Base-by-base conservation (phyloP, 2,113 vertebrate genomes). In the Microtus ochrogaster region DNA sequence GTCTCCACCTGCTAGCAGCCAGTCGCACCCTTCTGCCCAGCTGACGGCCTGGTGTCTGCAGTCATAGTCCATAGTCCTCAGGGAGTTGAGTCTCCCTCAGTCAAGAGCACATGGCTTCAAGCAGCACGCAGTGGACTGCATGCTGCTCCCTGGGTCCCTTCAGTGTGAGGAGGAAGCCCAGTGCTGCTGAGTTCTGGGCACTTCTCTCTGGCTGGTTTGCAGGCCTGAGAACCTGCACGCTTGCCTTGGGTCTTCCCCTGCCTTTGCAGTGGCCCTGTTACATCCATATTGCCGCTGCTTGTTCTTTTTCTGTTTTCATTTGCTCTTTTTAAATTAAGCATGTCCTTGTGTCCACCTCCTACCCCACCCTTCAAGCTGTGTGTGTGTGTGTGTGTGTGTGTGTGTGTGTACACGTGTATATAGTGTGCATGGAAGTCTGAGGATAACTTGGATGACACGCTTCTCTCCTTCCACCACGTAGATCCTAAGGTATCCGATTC, bases 111-210 rank as follows among this genome's bases (percentile, higher is more conserved):
- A 16, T 36, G 63, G 55, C 86, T 94, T 74, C 5, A 81, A 47
- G 76, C 30, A 28, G 12, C 52, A 0, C 5, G 0, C 26, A 30
- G 44, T 16, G 30, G 2, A 12, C 1, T n/a, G 30, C 7, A 0
- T 44, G 58, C 79, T 72, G n/a, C 61, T 39, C 13, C 0, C 1
- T 7, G 11, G 5, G 63, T 73, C 63, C 28, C 10, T 84, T 41
- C 76, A 5, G n/a, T 28, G 21, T 30, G 5, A 52, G 84, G 81
- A 95, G n/a, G 33, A 21, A 11, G 30, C 52, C 55, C 3, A 8
- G 47, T 3, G 66, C 52, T 61, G 36, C 19, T 36, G 16, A 0
- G 44, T 17, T 58, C 13, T n/a, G 19, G 33, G 74, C 81, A 49
- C 22, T 12, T 61, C 72, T 33, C 26, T 83, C 24, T 19, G 33